Conservation (phyloP, 2,113 vertebrate species). For the Muntiacus muntjak region DNA sequence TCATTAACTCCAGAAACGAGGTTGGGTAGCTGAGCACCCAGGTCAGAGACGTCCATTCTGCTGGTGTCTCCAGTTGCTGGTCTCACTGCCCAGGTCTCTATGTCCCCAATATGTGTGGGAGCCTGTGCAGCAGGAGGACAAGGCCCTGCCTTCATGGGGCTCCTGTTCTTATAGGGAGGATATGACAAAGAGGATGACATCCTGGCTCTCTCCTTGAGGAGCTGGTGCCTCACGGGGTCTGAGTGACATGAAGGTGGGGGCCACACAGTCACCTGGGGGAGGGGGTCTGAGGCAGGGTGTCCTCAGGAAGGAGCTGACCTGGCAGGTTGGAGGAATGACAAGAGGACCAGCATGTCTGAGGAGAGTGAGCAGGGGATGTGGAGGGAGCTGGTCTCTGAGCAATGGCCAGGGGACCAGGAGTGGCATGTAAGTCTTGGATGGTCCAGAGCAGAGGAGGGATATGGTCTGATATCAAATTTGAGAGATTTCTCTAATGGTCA, state of each 20-base stretch:
- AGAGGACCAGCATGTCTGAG: neutral
- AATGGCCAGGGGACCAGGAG: fast-evolving
- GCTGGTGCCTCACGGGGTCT: neutral
- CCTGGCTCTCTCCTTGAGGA: neutral
- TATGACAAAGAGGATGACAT: neutral
- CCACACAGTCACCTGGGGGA: neutral
- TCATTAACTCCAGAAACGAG: fast-evolving
- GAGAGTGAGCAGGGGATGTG: neutral
- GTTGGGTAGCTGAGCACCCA: fast-evolving
- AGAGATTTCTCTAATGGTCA: neutral
- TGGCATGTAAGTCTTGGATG: fast-evolving
- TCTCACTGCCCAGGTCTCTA: neutral
- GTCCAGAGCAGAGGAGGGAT: neutral
- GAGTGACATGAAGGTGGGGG: neutral
- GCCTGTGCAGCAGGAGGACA: fast-evolving
- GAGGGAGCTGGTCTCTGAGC: neutral
- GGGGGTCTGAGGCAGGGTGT: fast-evolving
- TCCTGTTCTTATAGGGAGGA: neutral
- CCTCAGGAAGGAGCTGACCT: neutral
- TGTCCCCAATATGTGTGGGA: fast-evolving
- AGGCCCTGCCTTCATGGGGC: fast-evolving
- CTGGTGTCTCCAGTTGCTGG: neutral
- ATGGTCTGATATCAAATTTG: fast-evolving
- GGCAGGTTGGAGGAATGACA: fast-evolving
- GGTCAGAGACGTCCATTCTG: neutral